Evolutionary conservation across 2,888 invertebrate species (phyloP).

Genomic region (Diarsia rubi): DNA sequence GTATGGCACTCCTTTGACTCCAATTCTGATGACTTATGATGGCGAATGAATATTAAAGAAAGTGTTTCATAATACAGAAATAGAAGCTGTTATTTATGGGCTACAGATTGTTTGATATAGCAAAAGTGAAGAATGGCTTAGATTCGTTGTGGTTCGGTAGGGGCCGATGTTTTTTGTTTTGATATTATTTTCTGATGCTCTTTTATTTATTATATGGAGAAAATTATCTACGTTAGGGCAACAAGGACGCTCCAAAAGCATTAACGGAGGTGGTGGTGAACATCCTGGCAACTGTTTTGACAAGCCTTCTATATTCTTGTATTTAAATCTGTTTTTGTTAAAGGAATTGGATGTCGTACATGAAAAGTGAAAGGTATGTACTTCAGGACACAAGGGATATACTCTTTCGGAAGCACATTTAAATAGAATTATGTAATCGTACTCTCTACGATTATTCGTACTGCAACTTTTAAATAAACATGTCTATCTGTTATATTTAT

Average conservation of each 20-base stretch:
- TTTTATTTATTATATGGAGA: neutral
- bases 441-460: no score
- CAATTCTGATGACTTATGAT: slow-evolving; percentile 33
- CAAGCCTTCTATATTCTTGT: no score
- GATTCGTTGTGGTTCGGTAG: slow-evolving; percentile 1
- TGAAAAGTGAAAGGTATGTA: no score
- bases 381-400: no score
- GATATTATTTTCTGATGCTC: neutral
- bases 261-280: neutral
- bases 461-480: no score
- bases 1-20: slow-evolving; percentile 24
- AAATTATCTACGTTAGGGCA: neutral
- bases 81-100: slow-evolving; percentile 42
- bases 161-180: neutral
- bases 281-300: neutral
- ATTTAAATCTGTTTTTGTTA: no score
- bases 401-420: no score
- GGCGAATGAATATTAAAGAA: slow-evolving; percentile 36
- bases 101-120: slow-evolving; percentile 37
- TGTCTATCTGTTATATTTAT: no score
- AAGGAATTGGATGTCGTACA: no score
- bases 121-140: slow-evolving; percentile 20
- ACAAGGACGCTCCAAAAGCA: neutral
- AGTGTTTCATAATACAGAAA: slow-evolving; percentile 28
- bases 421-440: no score